A percentile compares a stretch with the other conserved stretches of the same genome.
Conservation (phyloP, 2,113 vertebrate genomes). For the Eretmochelys imbricata region DNA sequence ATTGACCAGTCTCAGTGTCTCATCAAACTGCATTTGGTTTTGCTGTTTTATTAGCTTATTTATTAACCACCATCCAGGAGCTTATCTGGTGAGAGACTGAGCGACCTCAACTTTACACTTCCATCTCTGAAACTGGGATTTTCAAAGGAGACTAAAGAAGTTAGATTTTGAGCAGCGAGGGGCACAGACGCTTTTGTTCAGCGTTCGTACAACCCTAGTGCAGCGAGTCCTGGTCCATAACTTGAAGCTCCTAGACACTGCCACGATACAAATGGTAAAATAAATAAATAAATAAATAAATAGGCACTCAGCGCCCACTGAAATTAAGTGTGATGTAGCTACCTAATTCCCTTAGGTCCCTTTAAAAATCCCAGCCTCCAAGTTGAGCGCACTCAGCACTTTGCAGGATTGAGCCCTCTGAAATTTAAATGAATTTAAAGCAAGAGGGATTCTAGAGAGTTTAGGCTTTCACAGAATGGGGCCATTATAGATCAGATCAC, state of each 20-base stretch:
- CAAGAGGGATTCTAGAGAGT: not conserved
- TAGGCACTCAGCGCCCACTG: not conserved
- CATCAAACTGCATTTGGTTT: constrained; percentile 4
- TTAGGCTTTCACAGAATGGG: not conserved
- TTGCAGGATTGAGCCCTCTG: not conserved
- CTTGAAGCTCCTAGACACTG: not conserved
- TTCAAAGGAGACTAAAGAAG: not conserved
- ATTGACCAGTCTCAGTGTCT: not conserved
- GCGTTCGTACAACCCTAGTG: not conserved
- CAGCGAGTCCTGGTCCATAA: not conserved
- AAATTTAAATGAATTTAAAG: not conserved
- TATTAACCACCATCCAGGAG: not conserved
- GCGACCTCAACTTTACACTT: not conserved
- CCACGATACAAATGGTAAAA: not conserved
- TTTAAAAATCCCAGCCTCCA: not conserved
- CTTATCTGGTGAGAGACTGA: not conserved
- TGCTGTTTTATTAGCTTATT: not conserved
- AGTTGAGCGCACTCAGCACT: not conserved
- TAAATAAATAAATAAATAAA: not conserved
- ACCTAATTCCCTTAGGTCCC: not conserved
- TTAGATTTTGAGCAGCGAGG: not conserved
- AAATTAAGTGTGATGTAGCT: not conserved
- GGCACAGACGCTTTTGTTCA: not conserved
- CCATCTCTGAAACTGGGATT: not conserved
- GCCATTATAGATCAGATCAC: not conserved